phyloP scores from a whole-genome alignment of 2,888 invertebrate species.

The Tyria jacobaeae region DNA sequence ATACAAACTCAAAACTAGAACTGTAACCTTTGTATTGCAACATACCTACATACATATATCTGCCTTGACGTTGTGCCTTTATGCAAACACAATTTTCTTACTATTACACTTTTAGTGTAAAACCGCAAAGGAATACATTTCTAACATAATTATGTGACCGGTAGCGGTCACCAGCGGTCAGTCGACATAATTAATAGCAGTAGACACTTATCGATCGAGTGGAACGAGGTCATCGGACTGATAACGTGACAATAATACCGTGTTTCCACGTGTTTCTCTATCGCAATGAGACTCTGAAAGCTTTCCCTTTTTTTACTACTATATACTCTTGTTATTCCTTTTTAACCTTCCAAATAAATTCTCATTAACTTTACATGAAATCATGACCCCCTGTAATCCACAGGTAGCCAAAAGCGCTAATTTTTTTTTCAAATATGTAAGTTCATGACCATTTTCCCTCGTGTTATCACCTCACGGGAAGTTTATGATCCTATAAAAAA shows the following conservation, averaged over 20 bases:
- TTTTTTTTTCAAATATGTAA: no score
- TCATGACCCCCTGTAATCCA: no score
- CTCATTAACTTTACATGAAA: no score
- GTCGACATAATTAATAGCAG: constrained; percentile 40
- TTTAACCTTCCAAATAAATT: no score
- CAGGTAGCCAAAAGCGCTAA: no score
- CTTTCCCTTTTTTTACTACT: constrained; percentile 1
- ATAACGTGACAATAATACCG: constrained; percentile 34
- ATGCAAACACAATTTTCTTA: neutral
- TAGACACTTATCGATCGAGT: constrained; percentile 41
- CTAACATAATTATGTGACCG: constrained; percentile 30
- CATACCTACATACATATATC: neutral
- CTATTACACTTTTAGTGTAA: neutral
- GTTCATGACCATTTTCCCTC: no score
- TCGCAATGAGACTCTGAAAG: neutral
- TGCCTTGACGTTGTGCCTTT: neutral
- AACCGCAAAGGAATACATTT: constrained; percentile 8
- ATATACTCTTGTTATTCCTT: no score
- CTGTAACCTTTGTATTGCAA: neutral
- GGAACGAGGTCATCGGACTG: constrained; percentile 46
- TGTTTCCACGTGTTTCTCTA: constrained; percentile 14
- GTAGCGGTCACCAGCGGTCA: constrained; percentile 25
- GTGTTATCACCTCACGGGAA: no score
- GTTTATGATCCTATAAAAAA: no score
- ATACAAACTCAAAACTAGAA: no score